These are phyloP conservation scores for Oreotrochilus melanogaster DNA, from an alignment of 2,113 vertebrate genomes.

Conservation along the genomic window DNA sequence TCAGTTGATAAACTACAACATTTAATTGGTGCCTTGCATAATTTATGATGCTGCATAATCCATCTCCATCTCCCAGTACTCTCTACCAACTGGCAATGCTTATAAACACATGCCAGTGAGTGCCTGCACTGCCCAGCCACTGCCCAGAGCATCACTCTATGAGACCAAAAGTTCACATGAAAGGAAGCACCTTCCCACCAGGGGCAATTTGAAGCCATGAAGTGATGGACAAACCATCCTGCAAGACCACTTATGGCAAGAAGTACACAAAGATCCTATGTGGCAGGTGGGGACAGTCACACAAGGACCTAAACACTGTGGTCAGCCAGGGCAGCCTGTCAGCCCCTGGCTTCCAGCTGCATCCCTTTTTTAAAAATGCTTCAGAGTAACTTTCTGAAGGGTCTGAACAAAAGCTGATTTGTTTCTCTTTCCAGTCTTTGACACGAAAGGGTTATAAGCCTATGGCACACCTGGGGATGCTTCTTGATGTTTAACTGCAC, in stretches of 20 bases:
- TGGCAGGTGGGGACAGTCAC: neutral
- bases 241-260: rapidly evolving
- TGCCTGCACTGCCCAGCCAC: neutral
- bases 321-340: neutral
- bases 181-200: neutral
- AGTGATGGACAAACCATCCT: neutral
- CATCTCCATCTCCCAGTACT: constrained; percentile 8
- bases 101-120: neutral
- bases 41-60: constrained; percentile 33
- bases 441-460: neutral
- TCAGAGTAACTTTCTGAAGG: neutral
- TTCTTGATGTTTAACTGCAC: neutral
- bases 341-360: neutral
- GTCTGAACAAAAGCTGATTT: neutral
- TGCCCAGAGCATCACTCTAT: neutral
- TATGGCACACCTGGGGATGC: neutral
- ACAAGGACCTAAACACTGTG: neutral
- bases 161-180: neutral
- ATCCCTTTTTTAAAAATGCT: neutral
- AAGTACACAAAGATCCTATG: rapidly evolving
- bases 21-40: constrained; percentile 57
- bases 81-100: neutral
- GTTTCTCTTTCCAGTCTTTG: no score
- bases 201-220: neutral
- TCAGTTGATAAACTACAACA: constrained; percentile 28